Evolutionary conservation across 2,113 vertebrate genomes (phyloP).

Genomic region (Nesoenas mayeri): DNA sequence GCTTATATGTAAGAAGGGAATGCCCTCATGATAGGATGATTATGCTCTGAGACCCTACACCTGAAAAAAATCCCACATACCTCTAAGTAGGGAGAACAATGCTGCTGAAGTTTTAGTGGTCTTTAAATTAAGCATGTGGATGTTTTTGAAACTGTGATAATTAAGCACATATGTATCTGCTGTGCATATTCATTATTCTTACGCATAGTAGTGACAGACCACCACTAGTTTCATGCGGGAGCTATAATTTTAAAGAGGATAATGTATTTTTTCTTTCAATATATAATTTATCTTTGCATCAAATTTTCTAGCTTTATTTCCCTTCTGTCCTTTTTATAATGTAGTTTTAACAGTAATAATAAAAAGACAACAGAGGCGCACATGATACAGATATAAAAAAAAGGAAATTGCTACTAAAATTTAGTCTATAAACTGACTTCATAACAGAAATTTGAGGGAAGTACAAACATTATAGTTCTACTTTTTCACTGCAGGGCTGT

Average conservation of each 20-base stretch:
- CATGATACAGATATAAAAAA: not conserved
- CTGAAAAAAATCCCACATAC: not conserved
- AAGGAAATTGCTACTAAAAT: not conserved
- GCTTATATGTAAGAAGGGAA: not conserved
- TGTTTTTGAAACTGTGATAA: not conserved
- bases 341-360: not conserved
- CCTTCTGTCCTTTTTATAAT: not conserved
- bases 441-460: not conserved
- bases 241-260: not conserved
- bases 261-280: not conserved
- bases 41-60: not conserved
- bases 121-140: accelerated
- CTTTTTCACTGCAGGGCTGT: not conserved
- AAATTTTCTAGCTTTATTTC: not conserved
- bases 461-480: not conserved
- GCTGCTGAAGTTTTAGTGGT: not conserved
- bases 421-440: not conserved
- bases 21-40: not conserved
- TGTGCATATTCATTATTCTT: not conserved
- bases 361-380: not conserved
- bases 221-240: not conserved
- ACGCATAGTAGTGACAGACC: not conserved
- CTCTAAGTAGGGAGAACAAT: not conserved
- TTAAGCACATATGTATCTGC: not conserved
- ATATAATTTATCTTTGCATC: not conserved